Evolutionary conservation across 2,113 vertebrate genomes (phyloP), one percentile per base, ranked within the genome.

Genomic region (Cyprinodon variegatus): DNA sequence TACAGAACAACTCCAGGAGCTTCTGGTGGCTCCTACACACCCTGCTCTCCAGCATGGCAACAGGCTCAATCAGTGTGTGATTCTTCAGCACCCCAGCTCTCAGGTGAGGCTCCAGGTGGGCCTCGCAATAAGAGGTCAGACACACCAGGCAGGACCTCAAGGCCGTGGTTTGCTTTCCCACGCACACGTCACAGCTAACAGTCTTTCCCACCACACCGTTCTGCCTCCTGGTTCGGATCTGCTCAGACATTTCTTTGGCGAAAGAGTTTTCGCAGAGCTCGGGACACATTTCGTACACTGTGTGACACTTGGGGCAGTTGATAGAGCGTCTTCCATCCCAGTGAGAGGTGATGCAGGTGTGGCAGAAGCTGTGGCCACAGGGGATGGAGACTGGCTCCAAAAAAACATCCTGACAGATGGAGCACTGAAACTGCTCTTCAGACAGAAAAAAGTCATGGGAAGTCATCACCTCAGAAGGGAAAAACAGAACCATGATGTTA

Each of bases 121-220:
- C 64, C 91, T 93, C 89, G 0, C 95, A 96, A 77, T 95, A 93
- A 2, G 94, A 95, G 37, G 93, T 94, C 77, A 93, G 71, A 59
- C 95, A 95, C 57, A 91, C 88, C 63, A 95, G 86, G 80, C 94
- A 95, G 0, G 93, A 94, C 84, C 93, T 94, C 64, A 90, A 20
- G 0, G 95, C 93, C 65, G 36, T 83, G 1, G 87, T 76, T 66
- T 88, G 91, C 15, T 22, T 82, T 0, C 91, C 83, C 2, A 88
- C 80, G 3, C 95, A 95, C 50, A 94, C 94, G n/a, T 96, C 95
- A 0, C 96, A 96, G 9, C 17, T 1, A 4, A 91, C 68, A 0
- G 10, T 1, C 45, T 71, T 78, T 7, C 38, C n/a, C 8, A 2
- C 39, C 39, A 10, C 7, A 0, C 57, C 65, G 0, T 73, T 40